Percentiles rank a stretch among this genome's conserved stretches.
phyloP scores from a whole-genome alignment of 2,888 invertebrate species.

The Tineola bisselliella region DNA sequence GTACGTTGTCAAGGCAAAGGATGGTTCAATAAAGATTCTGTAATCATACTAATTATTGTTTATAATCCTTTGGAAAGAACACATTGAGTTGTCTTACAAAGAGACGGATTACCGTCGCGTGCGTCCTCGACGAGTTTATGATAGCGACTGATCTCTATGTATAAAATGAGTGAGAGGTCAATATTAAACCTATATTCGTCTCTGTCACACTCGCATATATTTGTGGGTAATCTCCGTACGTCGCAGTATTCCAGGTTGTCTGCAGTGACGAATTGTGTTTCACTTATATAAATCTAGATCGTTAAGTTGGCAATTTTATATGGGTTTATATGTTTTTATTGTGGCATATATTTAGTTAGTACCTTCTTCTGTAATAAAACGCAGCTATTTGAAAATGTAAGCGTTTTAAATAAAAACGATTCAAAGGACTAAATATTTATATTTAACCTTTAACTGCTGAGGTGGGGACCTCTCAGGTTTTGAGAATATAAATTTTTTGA shows the following conservation, averaged over 20 bases:
- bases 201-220: background rate
- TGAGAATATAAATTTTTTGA: too few relatives aligned
- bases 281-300: background rate
- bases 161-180: background rate
- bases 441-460: too few relatives aligned
- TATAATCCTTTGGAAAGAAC: slow-evolving; percentile 25
- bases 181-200: background rate
- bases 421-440: too few relatives aligned
- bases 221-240: background rate
- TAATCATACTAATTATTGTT: slow-evolving; percentile 39
- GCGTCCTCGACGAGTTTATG: slow-evolving; percentile 6
- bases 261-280: background rate
- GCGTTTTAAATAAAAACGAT: too few relatives aligned
- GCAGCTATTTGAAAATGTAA: too few relatives aligned
- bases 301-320: background rate
- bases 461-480: too few relatives aligned
- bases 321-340: background rate
- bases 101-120: slow-evolving; percentile 20
- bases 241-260: background rate
- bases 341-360: background rate
- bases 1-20: background rate
- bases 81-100: slow-evolving; percentile 36
- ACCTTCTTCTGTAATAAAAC: too few relatives aligned
- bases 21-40: background rate
- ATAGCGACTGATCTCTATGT: slow-evolving; percentile 23